A percentile compares a stretch with the other conserved stretches of the same genome.
Conservation (phyloP, 1,140 invertebrate species). For the Camponotus pennsylvanicus region DNA sequence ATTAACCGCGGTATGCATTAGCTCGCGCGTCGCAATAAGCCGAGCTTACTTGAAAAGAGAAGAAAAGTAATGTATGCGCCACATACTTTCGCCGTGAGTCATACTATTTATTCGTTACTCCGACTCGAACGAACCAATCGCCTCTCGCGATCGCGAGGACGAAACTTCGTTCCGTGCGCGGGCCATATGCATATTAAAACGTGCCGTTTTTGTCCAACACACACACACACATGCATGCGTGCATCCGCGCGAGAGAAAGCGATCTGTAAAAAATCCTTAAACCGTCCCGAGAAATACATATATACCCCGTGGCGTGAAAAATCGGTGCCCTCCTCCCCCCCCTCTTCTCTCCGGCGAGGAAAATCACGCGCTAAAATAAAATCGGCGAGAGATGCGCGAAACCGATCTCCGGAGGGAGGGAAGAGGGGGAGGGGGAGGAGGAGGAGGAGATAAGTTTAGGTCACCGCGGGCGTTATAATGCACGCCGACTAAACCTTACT, state of each 20-base stretch:
- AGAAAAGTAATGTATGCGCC: slow-evolving; percentile 45
- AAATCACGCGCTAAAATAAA: slow-evolving; percentile 31
- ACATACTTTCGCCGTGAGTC: slow-evolving; percentile 55
- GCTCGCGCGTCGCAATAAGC: slow-evolving; percentile 9
- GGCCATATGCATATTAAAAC: slow-evolving; percentile 42
- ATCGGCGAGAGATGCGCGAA: slow-evolving; percentile 57
- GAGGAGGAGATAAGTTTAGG: slow-evolving; percentile 68
- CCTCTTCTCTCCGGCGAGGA: not conserved
- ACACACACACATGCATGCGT: not conserved
- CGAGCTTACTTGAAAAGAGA: slow-evolving; percentile 21
- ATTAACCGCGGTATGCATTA: not conserved
- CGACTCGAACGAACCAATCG: slow-evolving; percentile 33
- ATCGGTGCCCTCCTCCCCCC: slow-evolving; percentile 2
- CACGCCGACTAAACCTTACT: slow-evolving; percentile 82
- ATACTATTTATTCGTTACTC: slow-evolving; percentile 47
- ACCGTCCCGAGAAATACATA: not conserved
- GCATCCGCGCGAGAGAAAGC: slow-evolving; percentile 47
- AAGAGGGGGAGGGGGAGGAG: too few relatives aligned
- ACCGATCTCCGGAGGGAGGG: slow-evolving; percentile 33
- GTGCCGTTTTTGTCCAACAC: slow-evolving; percentile 8
- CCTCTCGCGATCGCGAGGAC: slow-evolving; percentile 49
- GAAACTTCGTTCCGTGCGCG: slow-evolving; percentile 20
- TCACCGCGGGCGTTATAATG: slow-evolving; percentile 74
- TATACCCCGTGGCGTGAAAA: not conserved
- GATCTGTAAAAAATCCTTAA: slow-evolving; percentile 19